Conservation (phyloP, 2,888 invertebrate species). For the Calameuta filiformis region DNA sequence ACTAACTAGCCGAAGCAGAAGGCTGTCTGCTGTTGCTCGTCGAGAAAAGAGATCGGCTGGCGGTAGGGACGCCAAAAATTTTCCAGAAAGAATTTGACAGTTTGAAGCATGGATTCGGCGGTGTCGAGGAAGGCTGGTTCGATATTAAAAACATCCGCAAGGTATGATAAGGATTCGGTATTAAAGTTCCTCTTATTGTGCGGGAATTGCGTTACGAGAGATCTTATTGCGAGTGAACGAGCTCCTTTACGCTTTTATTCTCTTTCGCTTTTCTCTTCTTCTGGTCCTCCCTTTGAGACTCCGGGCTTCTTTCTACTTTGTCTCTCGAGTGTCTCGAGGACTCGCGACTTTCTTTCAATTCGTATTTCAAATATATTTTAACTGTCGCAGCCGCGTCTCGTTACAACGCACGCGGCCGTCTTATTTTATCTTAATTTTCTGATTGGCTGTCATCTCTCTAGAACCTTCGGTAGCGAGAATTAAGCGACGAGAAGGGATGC, state of each 20-base stretch:
- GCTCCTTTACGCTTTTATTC: background rate
- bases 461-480: too few species aligned
- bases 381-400: background rate
- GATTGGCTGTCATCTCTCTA: background rate
- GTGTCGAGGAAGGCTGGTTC: background rate
- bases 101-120: background rate
- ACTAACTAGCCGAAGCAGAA: background rate
- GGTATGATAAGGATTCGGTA: conserved; percentile 10
- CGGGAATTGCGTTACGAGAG: conserved; percentile 1
- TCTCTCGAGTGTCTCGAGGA: background rate
- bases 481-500: background rate
- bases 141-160: conserved; percentile 33
- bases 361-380: background rate
- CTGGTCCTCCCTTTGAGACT: background rate
- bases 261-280: background rate
- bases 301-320: background rate
- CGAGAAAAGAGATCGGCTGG: too few species aligned
- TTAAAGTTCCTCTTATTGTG: conserved; percentile 15
- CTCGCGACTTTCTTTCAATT: background rate
- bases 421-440: background rate
- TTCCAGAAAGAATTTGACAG: background rate
- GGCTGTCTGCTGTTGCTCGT: too few species aligned
- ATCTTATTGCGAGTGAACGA: conserved; percentile 2
- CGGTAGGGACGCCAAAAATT: background rate
- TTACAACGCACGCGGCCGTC: background rate